A percentile compares a stretch with the other conserved stretches of the same genome.
Conservation (phyloP, 2,113 vertebrate species). For the Protobothrops flavoviridis region DNA sequence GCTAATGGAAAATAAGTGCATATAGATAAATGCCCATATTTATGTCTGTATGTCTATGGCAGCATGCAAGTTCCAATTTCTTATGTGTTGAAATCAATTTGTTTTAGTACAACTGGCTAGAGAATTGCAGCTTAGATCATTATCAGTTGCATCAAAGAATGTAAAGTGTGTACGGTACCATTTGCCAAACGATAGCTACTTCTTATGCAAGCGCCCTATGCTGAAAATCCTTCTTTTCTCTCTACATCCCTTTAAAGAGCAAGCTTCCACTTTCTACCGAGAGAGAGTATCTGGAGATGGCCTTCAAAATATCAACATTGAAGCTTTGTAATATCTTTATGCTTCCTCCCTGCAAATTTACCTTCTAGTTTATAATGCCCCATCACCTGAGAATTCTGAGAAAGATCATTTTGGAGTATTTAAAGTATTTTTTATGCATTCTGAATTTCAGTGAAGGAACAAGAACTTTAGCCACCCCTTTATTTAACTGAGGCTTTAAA, state of each 20-base stretch:
- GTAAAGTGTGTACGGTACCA: slow-evolving; percentile 71
- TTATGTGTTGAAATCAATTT: not conserved
- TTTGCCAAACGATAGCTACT: slow-evolving; percentile 77
- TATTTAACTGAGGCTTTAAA: not conserved
- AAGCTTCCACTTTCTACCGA: slow-evolving; percentile 61
- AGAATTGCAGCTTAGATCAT: slow-evolving; percentile 59
- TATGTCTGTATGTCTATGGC: not conserved
- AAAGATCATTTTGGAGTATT: slow-evolving; percentile 17
- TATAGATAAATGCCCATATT: slow-evolving; percentile 24
- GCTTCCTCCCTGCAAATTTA: slow-evolving; percentile 51
- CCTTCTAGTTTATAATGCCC: slow-evolving; percentile 41
- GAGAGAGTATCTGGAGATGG: slow-evolving; percentile 64
- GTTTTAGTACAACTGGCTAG: not conserved
- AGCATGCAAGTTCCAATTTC: not conserved
- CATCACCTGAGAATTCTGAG: slow-evolving; percentile 27
- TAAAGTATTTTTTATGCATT: not conserved
- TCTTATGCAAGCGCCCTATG: slow-evolving; percentile 67
- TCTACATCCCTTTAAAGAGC: slow-evolving; percentile 69
- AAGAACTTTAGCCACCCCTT: not conserved
- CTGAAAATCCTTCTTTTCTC: slow-evolving; percentile 55
- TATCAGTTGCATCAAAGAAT: slow-evolving; percentile 70
- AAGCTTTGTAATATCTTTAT: slow-evolving; percentile 65
- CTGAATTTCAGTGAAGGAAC: not conserved
- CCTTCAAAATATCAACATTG: slow-evolving; percentile 65
- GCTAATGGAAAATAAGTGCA: not conserved